Percentiles rank a stretch among this genome's conserved stretches.
These are phyloP conservation scores for Engystomops pustulosus DNA, from an alignment of 2,113 vertebrate species.

Conservation along the genomic window DNA sequence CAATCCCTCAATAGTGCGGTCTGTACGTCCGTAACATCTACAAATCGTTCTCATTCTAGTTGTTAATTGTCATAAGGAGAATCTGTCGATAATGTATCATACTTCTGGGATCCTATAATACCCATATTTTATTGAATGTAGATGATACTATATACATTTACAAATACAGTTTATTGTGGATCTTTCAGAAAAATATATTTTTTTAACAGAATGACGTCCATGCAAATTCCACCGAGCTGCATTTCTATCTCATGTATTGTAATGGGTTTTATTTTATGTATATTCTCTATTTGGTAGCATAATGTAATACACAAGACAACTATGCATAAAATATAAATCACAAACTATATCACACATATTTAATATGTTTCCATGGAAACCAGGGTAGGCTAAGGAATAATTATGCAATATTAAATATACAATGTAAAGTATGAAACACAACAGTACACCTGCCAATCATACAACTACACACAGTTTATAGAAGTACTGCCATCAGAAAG, in stretches of 20 bases:
- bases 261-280: not conserved
- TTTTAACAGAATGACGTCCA: not conserved
- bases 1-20: too few relatives aligned
- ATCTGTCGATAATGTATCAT: too few relatives aligned
- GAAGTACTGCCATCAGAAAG: not conserved
- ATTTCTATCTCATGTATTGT: not conserved
- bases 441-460: conserved; percentile 13
- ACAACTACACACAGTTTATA: not conserved
- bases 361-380: conserved; percentile 37
- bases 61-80: too few relatives aligned
- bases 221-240: not conserved
- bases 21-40: too few relatives aligned
- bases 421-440: not conserved
- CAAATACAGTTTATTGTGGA: not conserved
- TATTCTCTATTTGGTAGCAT: not conserved
- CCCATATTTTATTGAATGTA: not conserved
- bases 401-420: not conserved
- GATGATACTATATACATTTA: too few relatives aligned
- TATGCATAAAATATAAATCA: too few relatives aligned
- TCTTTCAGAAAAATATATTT: not conserved
- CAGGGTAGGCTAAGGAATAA: not conserved
- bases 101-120: too few relatives aligned
- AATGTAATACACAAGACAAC: not conserved
- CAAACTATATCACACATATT: not conserved
- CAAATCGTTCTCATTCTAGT: too few relatives aligned